These are phyloP conservation scores for Drosophila pandora DNA, from an alignment of 1,140 invertebrate genomes.

Conservation along the genomic window DNA sequence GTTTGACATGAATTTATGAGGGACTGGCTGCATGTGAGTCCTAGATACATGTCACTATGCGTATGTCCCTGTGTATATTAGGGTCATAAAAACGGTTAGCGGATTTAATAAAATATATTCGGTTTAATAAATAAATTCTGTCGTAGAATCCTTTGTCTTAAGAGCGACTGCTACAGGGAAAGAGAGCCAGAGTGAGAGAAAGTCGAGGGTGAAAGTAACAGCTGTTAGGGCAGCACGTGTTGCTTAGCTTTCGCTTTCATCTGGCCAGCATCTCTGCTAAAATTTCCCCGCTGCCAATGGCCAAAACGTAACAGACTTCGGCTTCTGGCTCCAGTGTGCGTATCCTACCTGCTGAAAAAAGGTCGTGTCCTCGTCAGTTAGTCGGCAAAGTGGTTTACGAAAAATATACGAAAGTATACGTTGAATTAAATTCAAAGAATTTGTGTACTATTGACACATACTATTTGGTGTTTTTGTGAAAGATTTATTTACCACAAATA, in stretches of 20 bases:
- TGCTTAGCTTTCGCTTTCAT: conserved; percentile 59
- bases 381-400: not conserved
- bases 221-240: conserved; percentile 60
- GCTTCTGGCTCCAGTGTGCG: conserved; percentile 23
- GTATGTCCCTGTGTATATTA: not conserved
- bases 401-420: conserved; percentile 17
- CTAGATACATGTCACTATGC: not conserved
- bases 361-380: conserved; percentile 16
- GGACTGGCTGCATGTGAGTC: conserved; percentile 6
- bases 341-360: conserved; percentile 10
- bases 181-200: not conserved
- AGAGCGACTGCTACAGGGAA: conserved; percentile 21
- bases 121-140: conserved; percentile 55
- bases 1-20: conserved; percentile 72
- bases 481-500: not conserved
- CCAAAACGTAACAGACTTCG: conserved; percentile 3
- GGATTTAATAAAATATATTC: conserved; percentile 73
- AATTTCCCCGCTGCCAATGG: conserved; percentile 30
- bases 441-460: not conserved
- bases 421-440: not conserved
- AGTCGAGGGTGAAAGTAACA: not conserved
- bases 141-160: conserved; percentile 23
- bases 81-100: conserved; percentile 53
- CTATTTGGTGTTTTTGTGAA: not conserved
- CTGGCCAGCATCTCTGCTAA: conserved; percentile 36